Conservation (phyloP, 1,140 invertebrate species). For the Lanistes nyassanus region DNA sequence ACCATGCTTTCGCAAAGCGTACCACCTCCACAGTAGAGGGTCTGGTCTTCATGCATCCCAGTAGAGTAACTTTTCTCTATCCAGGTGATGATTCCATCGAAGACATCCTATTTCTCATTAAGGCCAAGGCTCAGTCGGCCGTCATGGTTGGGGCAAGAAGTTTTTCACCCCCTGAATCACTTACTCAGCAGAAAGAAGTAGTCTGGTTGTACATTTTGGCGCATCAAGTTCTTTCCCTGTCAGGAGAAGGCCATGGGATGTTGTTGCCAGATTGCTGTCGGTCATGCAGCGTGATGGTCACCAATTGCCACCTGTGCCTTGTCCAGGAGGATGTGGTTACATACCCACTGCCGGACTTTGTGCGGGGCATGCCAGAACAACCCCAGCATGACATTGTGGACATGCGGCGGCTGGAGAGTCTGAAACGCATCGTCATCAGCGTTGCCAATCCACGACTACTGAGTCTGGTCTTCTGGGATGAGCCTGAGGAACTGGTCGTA, state of each 20-base stretch:
- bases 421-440: constrained; percentile 51
- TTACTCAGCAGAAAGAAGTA: constrained; percentile 1
- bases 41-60: constrained; percentile 58
- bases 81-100: constrained; percentile 60
- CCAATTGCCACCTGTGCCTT: constrained; percentile 54
- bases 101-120: constrained; percentile 59
- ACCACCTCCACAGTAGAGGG: constrained; percentile 53
- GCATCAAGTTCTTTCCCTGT: constrained; percentile 38
- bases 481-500: constrained; percentile 57
- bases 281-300: constrained; percentile 58
- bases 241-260: constrained; percentile 18
- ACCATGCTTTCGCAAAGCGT: constrained; percentile 48
- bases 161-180: not conserved
- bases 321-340: constrained; percentile 59
- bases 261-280: constrained; percentile 29
- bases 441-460: constrained; percentile 41
- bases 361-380: constrained; percentile 53
- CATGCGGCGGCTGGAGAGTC: constrained; percentile 51
- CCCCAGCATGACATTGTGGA: constrained; percentile 55
- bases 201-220: constrained; percentile 51
- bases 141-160: constrained; percentile 29
- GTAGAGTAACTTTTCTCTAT: constrained; percentile 60
- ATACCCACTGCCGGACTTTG: constrained; percentile 65
- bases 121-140: constrained; percentile 37
- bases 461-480: constrained; percentile 58